Evolutionary conservation across 2,888 invertebrate genomes (phyloP), one percentile per base, ranked within the genome.

Genomic region (Apamea sordens): DNA sequence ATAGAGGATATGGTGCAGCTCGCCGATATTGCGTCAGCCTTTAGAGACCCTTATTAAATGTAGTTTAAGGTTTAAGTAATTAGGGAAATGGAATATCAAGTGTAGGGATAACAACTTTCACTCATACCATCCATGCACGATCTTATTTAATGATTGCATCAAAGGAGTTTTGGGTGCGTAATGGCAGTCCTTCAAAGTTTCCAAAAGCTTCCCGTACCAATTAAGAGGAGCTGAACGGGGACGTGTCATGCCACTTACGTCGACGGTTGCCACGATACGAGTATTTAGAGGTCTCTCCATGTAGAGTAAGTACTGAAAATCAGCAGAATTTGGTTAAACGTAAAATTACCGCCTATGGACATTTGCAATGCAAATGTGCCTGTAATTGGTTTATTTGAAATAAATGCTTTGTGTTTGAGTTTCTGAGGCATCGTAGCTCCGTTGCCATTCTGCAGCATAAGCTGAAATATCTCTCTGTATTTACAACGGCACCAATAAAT

Each of bases 141-240:
- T 50, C 18, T 11, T 32, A 32, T 28, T 15, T 68, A 68, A 21
- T 24, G 28, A 68, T 53, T 76, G 63, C 63, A 24, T 28, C 28
- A 76, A 75, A 47, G 11, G 50, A 15, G 53, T 32, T 41, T 15
- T 10, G 11, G 28, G 21, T 24, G 21, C 18, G 61, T 76, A n/a
- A 67, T n/a, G 32, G 18, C 18, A 10, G 67, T 44, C 63, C 32
- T 77, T 67, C 64, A 47, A 71, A 79, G 78, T 79, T 79, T 56
- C 36, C 44, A 70, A 56, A 69, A 53, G 36, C 47, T 53, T 78
- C 7, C 11, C 24, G 18, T 61, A 41, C 28, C 28, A 11, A 18
- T 61, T 41, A 63, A 24, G 24, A 67, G 50, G 18, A 28, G 24
- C 2, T 11, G 13, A 7, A 64, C 13, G 13, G 4, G n/a, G 13